phyloP scores from a whole-genome alignment of 2,797 vertebrate genomes.

The Epinephelus malabaricus region DNA sequence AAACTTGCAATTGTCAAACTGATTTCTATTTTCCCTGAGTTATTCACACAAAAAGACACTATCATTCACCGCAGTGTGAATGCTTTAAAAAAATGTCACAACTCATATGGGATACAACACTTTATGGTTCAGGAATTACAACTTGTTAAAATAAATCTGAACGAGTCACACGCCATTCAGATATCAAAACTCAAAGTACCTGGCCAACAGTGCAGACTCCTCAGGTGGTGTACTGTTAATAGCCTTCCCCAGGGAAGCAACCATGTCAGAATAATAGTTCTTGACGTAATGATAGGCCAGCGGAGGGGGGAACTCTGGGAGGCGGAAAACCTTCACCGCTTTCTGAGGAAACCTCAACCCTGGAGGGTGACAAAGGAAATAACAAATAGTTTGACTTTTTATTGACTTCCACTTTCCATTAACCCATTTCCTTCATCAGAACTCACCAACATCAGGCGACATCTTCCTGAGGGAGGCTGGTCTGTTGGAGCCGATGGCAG shows the following conservation, averaged over 20 bases:
- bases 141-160: background rate
- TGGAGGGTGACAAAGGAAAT: slow-evolving; percentile 56
- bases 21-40: background rate
- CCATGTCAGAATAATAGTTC: slow-evolving; percentile 90
- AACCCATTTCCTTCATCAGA: background rate
- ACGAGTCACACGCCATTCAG: background rate
- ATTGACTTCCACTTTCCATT: background rate
- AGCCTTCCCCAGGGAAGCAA: slow-evolving; percentile 87
- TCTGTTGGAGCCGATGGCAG: slow-evolving; percentile 39
- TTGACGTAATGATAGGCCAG: slow-evolving; percentile 91
- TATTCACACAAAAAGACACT: background rate
- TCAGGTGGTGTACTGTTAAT: slow-evolving; percentile 85
- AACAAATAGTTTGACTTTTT: background rate
- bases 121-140: background rate
- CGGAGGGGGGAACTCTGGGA: slow-evolving; percentile 94
- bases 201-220: slow-evolving; percentile 91
- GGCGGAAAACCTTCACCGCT: slow-evolving; percentile 86
- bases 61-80: background rate
- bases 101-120: background rate
- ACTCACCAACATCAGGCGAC: slow-evolving; percentile 72
- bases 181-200: slow-evolving; percentile 70
- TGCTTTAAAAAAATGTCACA: background rate
- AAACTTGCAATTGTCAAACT: background rate
- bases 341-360: slow-evolving; percentile 80
- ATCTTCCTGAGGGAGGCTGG: slow-evolving; percentile 65